These are phyloP conservation scores for Diplolepis rosae DNA, from an alignment of 2,888 invertebrate genomes.

Conservation along the genomic window DNA sequence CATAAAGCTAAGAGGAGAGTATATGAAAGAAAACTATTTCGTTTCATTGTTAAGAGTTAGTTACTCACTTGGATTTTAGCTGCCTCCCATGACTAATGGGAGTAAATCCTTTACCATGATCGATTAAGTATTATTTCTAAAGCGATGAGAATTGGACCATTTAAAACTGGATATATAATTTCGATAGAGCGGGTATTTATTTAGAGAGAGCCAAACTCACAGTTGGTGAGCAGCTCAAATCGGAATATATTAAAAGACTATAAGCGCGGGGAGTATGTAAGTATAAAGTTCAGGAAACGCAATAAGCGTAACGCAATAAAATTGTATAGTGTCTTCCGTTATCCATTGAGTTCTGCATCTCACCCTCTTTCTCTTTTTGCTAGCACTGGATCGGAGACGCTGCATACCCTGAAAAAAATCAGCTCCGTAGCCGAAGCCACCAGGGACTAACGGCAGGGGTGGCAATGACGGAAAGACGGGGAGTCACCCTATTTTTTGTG, in stretches of 20 bases:
- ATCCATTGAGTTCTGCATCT: slow-evolving; percentile 48
- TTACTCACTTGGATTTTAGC: slow-evolving; percentile 8
- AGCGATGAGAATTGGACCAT: slow-evolving; percentile 7
- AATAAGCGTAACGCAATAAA: slow-evolving; percentile 67
- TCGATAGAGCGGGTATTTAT: slow-evolving; percentile 6
- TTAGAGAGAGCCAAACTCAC: slow-evolving; percentile 2
- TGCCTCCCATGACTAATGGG: slow-evolving; percentile 25
- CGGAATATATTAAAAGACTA: slow-evolving; percentile 26
- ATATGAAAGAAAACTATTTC: no score
- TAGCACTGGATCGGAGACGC: slow-evolving; percentile 40
- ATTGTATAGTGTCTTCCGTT: slow-evolving; percentile 64
- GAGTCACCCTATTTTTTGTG: slow-evolving; percentile 70
- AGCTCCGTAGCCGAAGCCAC: slow-evolving; percentile 56
- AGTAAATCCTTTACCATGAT: slow-evolving; percentile 11
- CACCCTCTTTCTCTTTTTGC: slow-evolving; percentile 31
- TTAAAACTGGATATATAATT: not conserved
- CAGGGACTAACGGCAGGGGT: slow-evolving; percentile 57
- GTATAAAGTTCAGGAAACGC: slow-evolving; percentile 64
- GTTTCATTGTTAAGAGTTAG: no score
- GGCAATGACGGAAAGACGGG: slow-evolving; percentile 65
- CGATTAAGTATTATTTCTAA: not conserved
- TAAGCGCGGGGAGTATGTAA: slow-evolving; percentile 19
- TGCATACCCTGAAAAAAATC: slow-evolving; percentile 56
- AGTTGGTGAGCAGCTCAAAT: slow-evolving; percentile 13
- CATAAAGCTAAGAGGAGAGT: no score